These are phyloP conservation scores for Neotoma lepida DNA, from an alignment of 2,113 vertebrate species.

Conservation along the genomic window DNA sequence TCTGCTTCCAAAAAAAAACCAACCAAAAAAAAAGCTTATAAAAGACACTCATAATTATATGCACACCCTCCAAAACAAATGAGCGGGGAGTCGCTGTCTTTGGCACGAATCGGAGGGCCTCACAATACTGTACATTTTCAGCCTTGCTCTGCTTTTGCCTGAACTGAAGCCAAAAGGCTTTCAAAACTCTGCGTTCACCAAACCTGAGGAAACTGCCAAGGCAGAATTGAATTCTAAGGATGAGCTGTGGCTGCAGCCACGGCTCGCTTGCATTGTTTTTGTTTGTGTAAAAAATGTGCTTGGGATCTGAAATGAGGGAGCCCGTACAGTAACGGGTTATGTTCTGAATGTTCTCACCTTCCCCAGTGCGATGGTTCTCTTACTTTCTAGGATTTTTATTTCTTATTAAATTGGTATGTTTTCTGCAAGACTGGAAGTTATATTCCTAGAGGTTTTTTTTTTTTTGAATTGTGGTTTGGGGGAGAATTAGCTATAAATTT, in stretches of 20 bases:
- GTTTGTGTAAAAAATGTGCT: slow-evolving; percentile 64
- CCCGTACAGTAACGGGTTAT: neutral
- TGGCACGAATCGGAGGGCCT: slow-evolving; percentile 19
- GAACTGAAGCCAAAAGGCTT: slow-evolving; percentile 77
- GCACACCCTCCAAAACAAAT: slow-evolving; percentile 55
- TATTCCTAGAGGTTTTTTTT: neutral
- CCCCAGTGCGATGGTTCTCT: neutral
- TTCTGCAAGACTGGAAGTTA: neutral
- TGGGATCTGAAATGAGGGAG: slow-evolving; percentile 13
- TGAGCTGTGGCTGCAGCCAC: slow-evolving; percentile 33
- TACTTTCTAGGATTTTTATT: slow-evolving; percentile 46
- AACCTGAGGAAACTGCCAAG: slow-evolving; percentile 76
- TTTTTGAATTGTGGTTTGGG: neutral
- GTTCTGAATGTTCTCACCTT: neutral
- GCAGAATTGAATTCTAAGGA: slow-evolving; percentile 74
- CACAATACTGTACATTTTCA: slow-evolving; percentile 44
- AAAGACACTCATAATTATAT: slow-evolving; percentile 50
- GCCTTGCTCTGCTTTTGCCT: slow-evolving; percentile 68
- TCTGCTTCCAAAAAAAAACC: neutral
- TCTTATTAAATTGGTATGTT: neutral
- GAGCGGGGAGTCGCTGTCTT: neutral
- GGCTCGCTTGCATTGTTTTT: slow-evolving; percentile 53
- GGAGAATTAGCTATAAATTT: neutral
- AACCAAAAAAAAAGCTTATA: slow-evolving; percentile 50
- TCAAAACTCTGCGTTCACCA: slow-evolving; percentile 71